Percentiles rank a stretch among this genome's conserved stretches.
Evolutionary conservation across 2,797 vertebrate species (phyloP).

Genomic region (Characodon lateralis): DNA sequence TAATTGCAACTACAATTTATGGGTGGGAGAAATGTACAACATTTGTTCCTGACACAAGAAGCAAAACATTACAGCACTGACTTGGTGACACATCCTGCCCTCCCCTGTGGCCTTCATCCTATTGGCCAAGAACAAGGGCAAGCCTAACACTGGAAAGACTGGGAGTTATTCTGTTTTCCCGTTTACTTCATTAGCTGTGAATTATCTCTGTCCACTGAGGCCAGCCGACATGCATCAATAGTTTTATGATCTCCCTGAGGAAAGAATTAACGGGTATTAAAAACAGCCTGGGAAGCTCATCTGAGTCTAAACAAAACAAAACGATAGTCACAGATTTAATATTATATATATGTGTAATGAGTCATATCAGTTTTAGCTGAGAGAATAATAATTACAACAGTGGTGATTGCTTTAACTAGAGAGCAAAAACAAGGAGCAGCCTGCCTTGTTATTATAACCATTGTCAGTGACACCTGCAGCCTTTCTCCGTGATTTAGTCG

Average conservation of each 20-base stretch:
- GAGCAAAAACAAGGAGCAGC: constrained; percentile 56
- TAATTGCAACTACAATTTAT: background rate
- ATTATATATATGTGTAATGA: constrained; percentile 18
- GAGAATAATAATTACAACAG: constrained; percentile 53
- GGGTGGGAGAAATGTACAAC: constrained; percentile 4
- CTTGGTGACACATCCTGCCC: constrained; percentile 30
- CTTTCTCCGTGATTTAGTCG: constrained; percentile 44
- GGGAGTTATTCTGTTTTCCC: constrained; percentile 59
- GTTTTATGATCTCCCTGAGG: constrained; percentile 48
- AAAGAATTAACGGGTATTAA: constrained; percentile 65
- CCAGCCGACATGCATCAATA: constrained; percentile 35
- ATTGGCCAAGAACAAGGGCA: constrained; percentile 44
- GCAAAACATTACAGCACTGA: constrained; percentile 26
- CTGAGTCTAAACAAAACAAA: constrained; percentile 15
- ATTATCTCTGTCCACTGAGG: constrained; percentile 55
- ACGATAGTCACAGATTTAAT: constrained; percentile 21
- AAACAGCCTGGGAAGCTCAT: constrained; percentile 43
- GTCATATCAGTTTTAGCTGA: constrained; percentile 40
- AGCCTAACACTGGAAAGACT: constrained; percentile 38
- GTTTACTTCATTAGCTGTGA: constrained; percentile 58
- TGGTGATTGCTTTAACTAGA: constrained; percentile 51
- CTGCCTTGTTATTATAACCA: constrained; percentile 47
- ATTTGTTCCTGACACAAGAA: constrained; percentile 12
- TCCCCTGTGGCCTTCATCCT: constrained; percentile 28
- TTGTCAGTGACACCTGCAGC: constrained; percentile 63